Evolutionary conservation across 2,113 vertebrate species (phyloP).

Genomic region (Puffinus mauretanicus): DNA sequence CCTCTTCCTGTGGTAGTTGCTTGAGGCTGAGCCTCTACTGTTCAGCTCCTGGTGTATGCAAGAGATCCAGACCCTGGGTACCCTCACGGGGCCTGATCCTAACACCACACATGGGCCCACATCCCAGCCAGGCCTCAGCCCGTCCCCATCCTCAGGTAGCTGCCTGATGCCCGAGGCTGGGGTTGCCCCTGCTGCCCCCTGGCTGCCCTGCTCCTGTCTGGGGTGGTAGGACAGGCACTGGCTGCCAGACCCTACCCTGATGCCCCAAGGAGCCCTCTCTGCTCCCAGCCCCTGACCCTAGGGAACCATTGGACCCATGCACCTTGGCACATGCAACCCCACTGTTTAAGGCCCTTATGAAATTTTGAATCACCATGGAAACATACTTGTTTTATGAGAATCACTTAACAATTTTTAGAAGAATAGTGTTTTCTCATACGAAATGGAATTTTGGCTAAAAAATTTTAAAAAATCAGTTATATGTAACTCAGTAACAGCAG

Average conservation of each 20-base stretch:
- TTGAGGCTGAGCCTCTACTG: background rate
- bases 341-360: background rate
- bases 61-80: background rate
- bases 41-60: background rate
- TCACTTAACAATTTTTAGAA: background rate
- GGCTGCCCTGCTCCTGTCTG: background rate
- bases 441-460: background rate
- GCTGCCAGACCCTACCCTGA: background rate
- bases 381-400: background rate
- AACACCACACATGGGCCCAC: fast-evolving
- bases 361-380: background rate
- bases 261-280: background rate
- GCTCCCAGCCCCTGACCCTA: background rate
- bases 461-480: background rate
- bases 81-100: background rate
- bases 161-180: background rate
- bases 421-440: background rate
- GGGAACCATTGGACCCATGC: background rate
- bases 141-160: too few relatives aligned
- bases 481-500: background rate
- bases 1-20: background rate
- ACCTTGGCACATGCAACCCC: background rate
- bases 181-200: background rate
- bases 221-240: background rate
- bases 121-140: background rate